Base-by-base conservation (phyloP, 2,113 vertebrate genomes). In the Rostratula benghalensis region DNA sequence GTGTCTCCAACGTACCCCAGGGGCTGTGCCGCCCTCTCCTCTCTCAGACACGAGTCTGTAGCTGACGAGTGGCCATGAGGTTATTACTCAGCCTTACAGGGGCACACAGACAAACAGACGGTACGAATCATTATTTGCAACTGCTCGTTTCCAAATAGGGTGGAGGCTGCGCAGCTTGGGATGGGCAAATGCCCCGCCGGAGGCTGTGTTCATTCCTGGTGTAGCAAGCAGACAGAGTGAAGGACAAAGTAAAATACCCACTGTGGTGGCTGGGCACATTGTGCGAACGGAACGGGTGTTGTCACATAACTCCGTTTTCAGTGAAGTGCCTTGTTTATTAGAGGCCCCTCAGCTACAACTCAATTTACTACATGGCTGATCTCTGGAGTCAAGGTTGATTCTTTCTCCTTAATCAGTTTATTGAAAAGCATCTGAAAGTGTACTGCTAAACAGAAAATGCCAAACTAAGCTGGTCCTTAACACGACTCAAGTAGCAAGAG, bases 261-360 rank as follows among this genome's bases (percentile, higher is more conserved):
- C 61, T 39, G 30, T 10, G 53, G 37, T 46, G 56, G 33, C 31
- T 24, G 51, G 51, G 56, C 65, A 43, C 35, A 6, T 35, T 20
- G 2, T 4, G 27, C 5, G 0, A 60, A 63, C 9, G 3, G 46
- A 77, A 14, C 0, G 2, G 22, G 27, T 23, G 10, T 71, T 67
- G 25, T 8, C 83, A 9, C 0, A 0, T 18, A 63, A 10, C 50
- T 84, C 28, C 2, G 0, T 67, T 91, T 87, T 41, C 60, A 60
- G 30, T 9, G 39, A 43, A 67, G 56, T 39, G 70, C 24, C 41
- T 61, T 76, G 24, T 35, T 65, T 93, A 30, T 53, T 54, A 79
- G 24, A 56, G 24, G 27, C 57, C 74, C 41, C 77, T 78, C 25
- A 65, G 61, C 57, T 87, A 28, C 73, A 76, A 45, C 77, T 84